Conservation (phyloP, 2,113 vertebrate genomes). For the Uropsilus gracilis region DNA sequence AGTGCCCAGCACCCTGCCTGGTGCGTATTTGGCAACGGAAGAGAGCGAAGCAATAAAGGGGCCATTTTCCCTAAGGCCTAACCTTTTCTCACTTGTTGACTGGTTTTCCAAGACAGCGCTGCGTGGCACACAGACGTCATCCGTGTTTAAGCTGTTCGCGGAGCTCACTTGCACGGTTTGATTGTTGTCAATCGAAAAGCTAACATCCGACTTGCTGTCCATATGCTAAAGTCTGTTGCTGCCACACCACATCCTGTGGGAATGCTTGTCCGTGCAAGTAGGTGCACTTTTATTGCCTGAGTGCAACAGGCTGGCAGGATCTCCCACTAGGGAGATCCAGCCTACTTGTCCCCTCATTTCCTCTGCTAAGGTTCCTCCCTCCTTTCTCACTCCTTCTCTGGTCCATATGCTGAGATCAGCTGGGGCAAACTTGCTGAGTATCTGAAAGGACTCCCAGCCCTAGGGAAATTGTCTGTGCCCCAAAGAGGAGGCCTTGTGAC, state of each 20-base stretch:
- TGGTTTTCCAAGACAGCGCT: background rate
- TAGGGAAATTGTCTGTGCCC: background rate
- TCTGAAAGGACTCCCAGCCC: background rate
- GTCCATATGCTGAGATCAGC: background rate
- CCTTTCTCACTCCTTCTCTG: background rate
- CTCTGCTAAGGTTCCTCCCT: background rate
- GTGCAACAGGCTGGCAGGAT: background rate
- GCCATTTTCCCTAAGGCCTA: fast-evolving
- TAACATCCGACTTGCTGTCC: background rate
- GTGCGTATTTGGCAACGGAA: background rate
- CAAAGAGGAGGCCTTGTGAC: background rate
- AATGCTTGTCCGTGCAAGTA: background rate
- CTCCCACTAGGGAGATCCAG: background rate
- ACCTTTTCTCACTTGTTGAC: background rate
- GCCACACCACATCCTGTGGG: background rate
- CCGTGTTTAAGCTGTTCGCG: background rate
- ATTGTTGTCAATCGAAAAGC: background rate
- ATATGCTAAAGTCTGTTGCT: background rate
- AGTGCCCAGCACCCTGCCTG: background rate
- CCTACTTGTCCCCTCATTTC: background rate
- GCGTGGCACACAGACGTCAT: no score
- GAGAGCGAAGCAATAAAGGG: background rate
- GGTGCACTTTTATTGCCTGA: background rate
- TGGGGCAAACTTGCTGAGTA: background rate
- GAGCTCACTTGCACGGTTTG: background rate